These are phyloP conservation scores for Felis chaus DNA, from an alignment of 2,113 vertebrate species.

Conservation along the genomic window DNA sequence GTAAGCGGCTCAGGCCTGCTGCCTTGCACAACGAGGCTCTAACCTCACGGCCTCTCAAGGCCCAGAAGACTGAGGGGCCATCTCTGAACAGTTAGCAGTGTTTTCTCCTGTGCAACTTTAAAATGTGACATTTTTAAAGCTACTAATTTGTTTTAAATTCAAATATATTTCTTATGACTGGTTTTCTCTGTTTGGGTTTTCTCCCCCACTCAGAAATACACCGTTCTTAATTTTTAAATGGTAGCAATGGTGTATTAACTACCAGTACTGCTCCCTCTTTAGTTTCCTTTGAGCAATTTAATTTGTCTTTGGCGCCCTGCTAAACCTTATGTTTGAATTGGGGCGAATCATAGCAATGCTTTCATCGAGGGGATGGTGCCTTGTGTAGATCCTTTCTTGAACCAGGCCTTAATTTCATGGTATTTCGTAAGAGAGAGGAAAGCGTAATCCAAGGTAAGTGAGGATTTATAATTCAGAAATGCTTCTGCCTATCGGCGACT, in stretches of 20 bases:
- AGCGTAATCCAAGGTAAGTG: conserved; percentile 33
- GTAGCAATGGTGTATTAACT: not conserved
- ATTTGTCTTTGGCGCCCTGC: not conserved
- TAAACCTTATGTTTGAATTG: not conserved
- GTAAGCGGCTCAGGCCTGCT: conserved; percentile 45
- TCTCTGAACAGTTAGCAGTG: not conserved
- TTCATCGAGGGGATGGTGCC: not conserved
- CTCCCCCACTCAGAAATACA: conserved; percentile 7
- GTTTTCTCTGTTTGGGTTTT: conserved; percentile 33
- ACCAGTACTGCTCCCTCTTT: not conserved
- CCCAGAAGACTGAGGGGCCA: not conserved
- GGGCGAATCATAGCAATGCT: not conserved
- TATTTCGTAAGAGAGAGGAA: conserved; percentile 25
- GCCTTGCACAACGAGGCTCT: not conserved
- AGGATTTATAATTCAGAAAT: conserved; percentile 34
- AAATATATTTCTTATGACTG: not conserved
- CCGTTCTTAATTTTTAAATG: conserved; percentile 11
- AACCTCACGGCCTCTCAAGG: not conserved
- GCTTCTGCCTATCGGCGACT: not conserved
- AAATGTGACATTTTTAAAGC: conserved; percentile 17
- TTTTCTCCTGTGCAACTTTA: conserved; percentile 18
- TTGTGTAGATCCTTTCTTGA: not conserved
- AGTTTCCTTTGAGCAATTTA: not conserved
- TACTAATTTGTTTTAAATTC: not conserved
- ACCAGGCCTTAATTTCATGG: not conserved